These are phyloP conservation scores for Beroe forskalii DNA, from an alignment of 37 sponge, comb jelly and placozoan species.

Conservation along the genomic window DNA sequence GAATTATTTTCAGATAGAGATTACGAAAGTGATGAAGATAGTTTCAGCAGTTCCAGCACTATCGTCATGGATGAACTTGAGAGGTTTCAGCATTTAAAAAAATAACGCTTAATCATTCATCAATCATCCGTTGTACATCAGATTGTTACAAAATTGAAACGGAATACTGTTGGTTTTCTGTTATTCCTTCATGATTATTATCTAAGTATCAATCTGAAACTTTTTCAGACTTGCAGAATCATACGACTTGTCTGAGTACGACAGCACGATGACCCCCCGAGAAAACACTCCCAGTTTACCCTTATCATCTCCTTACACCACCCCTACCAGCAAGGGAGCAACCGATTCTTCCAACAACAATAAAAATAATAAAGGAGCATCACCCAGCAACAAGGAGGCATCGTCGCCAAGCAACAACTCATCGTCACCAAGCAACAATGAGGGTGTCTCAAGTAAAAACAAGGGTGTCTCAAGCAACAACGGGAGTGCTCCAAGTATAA, in stretches of 20 bases:
- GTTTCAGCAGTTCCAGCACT: constrained; percentile 49
- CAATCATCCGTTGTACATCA: too few species aligned
- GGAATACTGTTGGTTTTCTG: too few species aligned
- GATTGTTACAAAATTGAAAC: too few species aligned
- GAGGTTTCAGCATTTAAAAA: background rate
- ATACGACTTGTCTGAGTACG: background rate
- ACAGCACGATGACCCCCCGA: background rate
- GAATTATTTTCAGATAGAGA: constrained; percentile 31
- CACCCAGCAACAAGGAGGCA: constrained; percentile 10
- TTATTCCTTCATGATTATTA: too few species aligned
- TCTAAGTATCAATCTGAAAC: too few species aligned
- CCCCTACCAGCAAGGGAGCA: too few species aligned
- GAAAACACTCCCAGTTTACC: background rate
- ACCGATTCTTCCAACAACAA: too few species aligned
- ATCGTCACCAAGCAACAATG: background rate
- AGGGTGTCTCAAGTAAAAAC: background rate
- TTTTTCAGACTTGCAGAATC: constrained; percentile 29
- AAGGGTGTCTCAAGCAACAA: background rate
- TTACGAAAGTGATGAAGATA: constrained; percentile 53
- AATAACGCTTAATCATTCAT: too few species aligned
- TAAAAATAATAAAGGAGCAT: background rate
- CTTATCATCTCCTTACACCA: background rate
- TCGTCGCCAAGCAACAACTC: constrained; percentile 3
- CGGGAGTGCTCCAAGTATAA: background rate
- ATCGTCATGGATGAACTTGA: constrained; percentile 57